Conservation (phyloP, 2,888 invertebrate species). For the Sinelater perroti region DNA sequence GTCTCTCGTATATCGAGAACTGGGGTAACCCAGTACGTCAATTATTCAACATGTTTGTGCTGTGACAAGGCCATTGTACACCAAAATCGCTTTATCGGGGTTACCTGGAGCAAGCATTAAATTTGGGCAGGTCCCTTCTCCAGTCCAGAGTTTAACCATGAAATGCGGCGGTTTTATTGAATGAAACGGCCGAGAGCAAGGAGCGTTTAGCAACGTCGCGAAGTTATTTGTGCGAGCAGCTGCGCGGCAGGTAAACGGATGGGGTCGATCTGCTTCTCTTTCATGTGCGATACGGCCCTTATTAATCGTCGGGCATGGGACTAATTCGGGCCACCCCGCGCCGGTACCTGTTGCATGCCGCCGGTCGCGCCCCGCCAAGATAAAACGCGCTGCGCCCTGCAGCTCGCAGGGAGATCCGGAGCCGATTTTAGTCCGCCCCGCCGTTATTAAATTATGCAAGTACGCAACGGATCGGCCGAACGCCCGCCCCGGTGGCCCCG, state of each 20-base stretch:
- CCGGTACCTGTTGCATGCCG: constrained; percentile 42
- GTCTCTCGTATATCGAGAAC: too few species aligned
- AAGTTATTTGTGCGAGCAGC: constrained; percentile 34
- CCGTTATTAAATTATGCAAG: constrained; percentile 38
- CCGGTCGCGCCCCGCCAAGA: constrained; percentile 38
- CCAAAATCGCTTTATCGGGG: too few species aligned
- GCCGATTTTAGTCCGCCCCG: constrained; percentile 38
- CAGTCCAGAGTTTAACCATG: constrained; percentile 43
- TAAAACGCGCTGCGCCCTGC: constrained; percentile 40
- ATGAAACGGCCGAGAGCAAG: constrained; percentile 40
- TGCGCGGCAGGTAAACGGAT: constrained; percentile 35
- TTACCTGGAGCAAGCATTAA: too few species aligned
- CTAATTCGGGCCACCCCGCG: constrained; percentile 37
- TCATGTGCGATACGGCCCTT: constrained; percentile 35
- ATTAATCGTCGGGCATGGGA: constrained; percentile 35
- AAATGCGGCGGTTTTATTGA: constrained; percentile 42
- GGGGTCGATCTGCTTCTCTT: constrained; percentile 34
- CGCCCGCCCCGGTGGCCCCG: constrained; percentile 20
- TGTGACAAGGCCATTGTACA: too few species aligned
- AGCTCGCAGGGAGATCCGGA: constrained; percentile 39
- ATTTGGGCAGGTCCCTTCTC: too few species aligned
- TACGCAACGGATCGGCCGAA: too few species aligned
- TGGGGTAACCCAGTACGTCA: too few species aligned
- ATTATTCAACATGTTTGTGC: too few species aligned
- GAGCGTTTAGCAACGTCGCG: constrained; percentile 38